A percentile compares a stretch with the other conserved stretches of the same genome.
Conservation (phyloP, 2,888 invertebrate species). For the Drosophila birchii region DNA sequence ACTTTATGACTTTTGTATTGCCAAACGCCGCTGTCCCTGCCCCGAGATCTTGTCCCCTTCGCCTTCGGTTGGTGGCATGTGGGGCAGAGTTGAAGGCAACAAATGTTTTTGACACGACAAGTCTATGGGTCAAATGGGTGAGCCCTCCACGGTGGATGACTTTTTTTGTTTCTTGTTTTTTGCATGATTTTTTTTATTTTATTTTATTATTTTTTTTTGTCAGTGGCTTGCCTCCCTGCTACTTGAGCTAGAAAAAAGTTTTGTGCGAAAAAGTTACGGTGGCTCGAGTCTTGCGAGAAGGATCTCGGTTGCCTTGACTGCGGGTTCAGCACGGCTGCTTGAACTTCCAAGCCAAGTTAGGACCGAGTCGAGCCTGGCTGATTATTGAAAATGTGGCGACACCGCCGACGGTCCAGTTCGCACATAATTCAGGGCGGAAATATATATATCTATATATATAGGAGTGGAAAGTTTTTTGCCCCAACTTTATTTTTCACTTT, state of each 20-base stretch:
- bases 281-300: constrained; percentile 43
- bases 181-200: constrained; percentile 24
- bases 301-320: constrained; percentile 21
- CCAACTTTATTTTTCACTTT: constrained; percentile 54
- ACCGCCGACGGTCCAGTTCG: constrained; percentile 69
- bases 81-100: constrained; percentile 58
- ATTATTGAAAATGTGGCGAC: constrained; percentile 77
- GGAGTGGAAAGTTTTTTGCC: constrained; percentile 33
- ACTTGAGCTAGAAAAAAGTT: constrained; percentile 61
- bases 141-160: constrained; percentile 18
- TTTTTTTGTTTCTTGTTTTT: constrained; percentile 21
- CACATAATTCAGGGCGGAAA: constrained; percentile 69
- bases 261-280: constrained; percentile 60
- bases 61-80: constrained; percentile 24
- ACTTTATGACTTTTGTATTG: constrained; percentile 51
- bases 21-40: constrained; percentile 18
- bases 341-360: constrained; percentile 73
- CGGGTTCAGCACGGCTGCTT: constrained; percentile 58
- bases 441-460: constrained; percentile 30
- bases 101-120: constrained; percentile 79
- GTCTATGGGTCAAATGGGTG: constrained; percentile 72
- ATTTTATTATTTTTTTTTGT: constrained; percentile 41
- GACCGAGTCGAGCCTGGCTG: constrained; percentile 58
- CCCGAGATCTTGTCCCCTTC: not conserved
- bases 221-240: constrained; percentile 42